Evolutionary conservation across 2,113 vertebrate genomes (phyloP).

Genomic region (Heptranchias perlo): DNA sequence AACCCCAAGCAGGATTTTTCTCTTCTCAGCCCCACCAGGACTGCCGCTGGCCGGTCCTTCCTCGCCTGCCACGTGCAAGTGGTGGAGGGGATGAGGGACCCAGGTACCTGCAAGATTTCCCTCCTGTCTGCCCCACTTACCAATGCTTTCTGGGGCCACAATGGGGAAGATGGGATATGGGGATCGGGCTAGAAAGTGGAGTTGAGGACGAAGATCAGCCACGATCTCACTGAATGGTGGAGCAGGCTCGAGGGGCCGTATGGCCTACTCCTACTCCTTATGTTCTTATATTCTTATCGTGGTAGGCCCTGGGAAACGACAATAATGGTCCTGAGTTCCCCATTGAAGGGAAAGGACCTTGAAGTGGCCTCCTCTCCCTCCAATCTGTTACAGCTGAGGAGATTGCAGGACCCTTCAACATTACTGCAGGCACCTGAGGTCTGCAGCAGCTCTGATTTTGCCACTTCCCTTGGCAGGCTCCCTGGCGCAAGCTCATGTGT

Average conservation of each 20-base stretch:
- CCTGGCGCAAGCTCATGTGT: background rate
- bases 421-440: background rate
- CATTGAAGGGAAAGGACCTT: background rate
- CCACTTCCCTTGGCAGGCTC: background rate
- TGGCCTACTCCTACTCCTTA: too few species aligned
- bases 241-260: too few species aligned
- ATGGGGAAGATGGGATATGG: background rate
- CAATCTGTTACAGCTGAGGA: background rate
- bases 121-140: background rate
- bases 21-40: background rate
- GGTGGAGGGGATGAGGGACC: background rate
- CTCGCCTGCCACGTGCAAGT: too few species aligned
- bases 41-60: background rate
- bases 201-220: too few species aligned
- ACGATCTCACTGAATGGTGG: too few species aligned
- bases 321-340: background rate
- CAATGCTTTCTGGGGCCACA: background rate
- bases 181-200: too few species aligned
- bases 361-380: background rate
- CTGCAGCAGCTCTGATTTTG: background rate
- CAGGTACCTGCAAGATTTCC: background rate
- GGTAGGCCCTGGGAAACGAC: background rate
- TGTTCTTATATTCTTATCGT: too few species aligned
- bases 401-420: background rate
- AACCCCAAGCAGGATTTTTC: background rate